These are phyloP conservation scores for Drosophila bocki DNA, from an alignment of 1,140 invertebrate species.

Conservation along the genomic window DNA sequence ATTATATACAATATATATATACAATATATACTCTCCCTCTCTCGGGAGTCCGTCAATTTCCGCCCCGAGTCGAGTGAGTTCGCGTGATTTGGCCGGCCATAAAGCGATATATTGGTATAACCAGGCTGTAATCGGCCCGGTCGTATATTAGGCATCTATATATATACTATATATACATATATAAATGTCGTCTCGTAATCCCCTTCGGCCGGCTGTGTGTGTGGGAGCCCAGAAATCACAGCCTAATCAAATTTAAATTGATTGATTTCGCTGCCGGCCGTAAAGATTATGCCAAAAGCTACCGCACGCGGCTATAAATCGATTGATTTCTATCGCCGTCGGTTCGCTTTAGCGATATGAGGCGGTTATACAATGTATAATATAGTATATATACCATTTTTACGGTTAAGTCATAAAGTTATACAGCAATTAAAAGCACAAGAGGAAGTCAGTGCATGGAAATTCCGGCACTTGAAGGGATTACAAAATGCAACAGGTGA, in stretches of 20 bases:
- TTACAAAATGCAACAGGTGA: background rate
- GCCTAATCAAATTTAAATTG: constrained; percentile 83
- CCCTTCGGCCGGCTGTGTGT: background rate
- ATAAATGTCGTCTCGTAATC: constrained; percentile 7
- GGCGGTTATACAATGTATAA: constrained; percentile 17
- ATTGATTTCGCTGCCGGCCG: constrained; percentile 61
- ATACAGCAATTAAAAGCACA: background rate
- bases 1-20: constrained; percentile 18
- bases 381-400: constrained; percentile 10
- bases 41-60: constrained; percentile 19
- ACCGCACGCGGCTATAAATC: constrained; percentile 39
- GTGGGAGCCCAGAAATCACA: constrained; percentile 52
- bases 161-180: constrained; percentile 2
- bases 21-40: background rate
- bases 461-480: constrained; percentile 9
- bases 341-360: background rate
- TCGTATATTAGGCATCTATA: constrained; percentile 30
- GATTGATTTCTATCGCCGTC: constrained; percentile 47
- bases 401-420: background rate
- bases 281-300: constrained; percentile 59
- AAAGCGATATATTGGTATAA: constrained; percentile 54
- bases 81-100: constrained; percentile 57
- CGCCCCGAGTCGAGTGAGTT: constrained; percentile 44
- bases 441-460: constrained; percentile 8
- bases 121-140: constrained; percentile 39